A percentile compares a stretch with the other conserved stretches of the same genome.
These are phyloP conservation scores for Corythaixoides concolor DNA, from an alignment of 2,113 vertebrate species.

Conservation along the genomic window DNA sequence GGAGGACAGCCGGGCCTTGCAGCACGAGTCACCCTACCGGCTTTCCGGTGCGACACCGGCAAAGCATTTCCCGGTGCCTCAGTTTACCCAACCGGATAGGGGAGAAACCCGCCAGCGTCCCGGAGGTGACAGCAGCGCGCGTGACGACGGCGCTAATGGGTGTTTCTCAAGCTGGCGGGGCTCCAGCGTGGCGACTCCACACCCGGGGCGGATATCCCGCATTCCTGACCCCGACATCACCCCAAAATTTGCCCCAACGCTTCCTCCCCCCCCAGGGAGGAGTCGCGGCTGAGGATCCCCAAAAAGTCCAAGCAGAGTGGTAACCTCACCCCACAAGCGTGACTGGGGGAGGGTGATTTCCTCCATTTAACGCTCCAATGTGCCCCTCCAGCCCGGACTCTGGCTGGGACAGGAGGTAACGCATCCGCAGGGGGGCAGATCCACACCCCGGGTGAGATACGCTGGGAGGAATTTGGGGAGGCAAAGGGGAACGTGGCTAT, in stretches of 20 bases:
- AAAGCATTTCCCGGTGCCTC: neutral
- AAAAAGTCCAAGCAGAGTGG: rapidly evolving
- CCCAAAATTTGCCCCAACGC: rapidly evolving
- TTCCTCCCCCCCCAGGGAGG: neutral
- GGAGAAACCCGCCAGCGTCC: neutral
- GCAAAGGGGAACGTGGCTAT: rapidly evolving
- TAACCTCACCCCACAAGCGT: neutral
- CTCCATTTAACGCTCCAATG: rapidly evolving
- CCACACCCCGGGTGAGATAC: neutral
- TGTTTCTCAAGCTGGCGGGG: neutral
- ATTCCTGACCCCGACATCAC: conserved; percentile 14
- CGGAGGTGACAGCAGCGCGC: neutral
- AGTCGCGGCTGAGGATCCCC: neutral
- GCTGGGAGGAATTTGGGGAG: neutral
- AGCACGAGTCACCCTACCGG: rapidly evolving
- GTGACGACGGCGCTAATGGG: neutral
- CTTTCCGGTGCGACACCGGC: neutral
- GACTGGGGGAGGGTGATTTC: neutral
- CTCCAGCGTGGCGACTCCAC: neutral
- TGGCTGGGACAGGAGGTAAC: neutral
- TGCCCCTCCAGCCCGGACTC: rapidly evolving
- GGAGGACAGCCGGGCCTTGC: rapidly evolving
- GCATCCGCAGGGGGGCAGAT: rapidly evolving
- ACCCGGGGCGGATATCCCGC: rapidly evolving
- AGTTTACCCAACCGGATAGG: neutral